Evolutionary conservation across 2,888 invertebrate species (phyloP).

Genomic region (Machimus atricapillus): DNA sequence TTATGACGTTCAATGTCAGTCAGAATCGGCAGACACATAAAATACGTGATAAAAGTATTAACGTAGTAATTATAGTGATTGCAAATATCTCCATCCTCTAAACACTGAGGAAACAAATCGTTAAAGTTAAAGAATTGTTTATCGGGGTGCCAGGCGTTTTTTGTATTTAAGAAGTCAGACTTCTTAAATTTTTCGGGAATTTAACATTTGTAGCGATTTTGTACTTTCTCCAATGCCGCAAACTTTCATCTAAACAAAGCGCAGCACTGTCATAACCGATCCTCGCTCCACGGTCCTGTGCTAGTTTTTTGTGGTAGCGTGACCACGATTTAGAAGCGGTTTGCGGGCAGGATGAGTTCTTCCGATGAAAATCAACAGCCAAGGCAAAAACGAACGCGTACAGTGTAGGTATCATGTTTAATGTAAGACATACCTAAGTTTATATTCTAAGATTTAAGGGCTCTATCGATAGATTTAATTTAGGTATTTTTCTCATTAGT

Average conservation of each 20-base stretch:
- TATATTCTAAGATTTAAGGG: background rate
- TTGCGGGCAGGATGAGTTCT: background rate
- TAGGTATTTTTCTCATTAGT: background rate
- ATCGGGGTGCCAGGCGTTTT: background rate
- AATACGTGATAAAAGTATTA: background rate
- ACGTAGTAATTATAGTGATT: background rate
- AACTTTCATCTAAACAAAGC: background rate
- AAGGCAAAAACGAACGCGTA: background rate
- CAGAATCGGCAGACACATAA: background rate
- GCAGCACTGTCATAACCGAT: background rate
- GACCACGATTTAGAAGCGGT: background rate
- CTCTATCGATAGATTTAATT: background rate
- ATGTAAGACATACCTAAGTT: background rate
- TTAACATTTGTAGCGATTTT: background rate
- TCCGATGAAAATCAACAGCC: background rate
- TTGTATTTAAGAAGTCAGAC: no score
- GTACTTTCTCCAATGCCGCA: background rate
- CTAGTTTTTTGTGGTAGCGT: background rate
- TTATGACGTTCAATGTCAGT: background rate
- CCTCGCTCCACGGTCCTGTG: background rate
- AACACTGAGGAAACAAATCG: background rate
- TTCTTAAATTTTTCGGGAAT: background rate
- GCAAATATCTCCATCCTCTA: background rate
- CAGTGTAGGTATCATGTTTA: background rate
- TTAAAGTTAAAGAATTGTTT: background rate